phyloP scores from a whole-genome alignment of 2,113 vertebrate species.

The Thunnus maccoyii region DNA sequence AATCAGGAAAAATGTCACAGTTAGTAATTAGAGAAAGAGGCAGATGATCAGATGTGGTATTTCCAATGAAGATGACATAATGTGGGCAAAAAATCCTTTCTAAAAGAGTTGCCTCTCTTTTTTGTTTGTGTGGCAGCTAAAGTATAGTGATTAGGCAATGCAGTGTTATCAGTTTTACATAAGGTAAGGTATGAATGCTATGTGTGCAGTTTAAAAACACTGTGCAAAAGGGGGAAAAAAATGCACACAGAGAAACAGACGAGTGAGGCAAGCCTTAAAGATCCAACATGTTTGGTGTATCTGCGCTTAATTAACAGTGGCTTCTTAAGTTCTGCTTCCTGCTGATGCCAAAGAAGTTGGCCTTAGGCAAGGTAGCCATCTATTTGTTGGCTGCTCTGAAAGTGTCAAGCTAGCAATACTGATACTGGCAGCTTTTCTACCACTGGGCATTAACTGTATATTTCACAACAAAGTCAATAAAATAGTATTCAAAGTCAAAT shows the following conservation, averaged over 20 bases:
- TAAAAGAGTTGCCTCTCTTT: constrained; percentile 8
- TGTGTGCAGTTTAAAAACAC: background rate
- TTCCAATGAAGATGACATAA: constrained; percentile 51
- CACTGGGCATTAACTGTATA: background rate
- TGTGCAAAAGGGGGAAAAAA: background rate
- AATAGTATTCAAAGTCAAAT: background rate
- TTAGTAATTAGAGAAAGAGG: constrained; percentile 57
- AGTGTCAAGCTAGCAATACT: constrained; percentile 29
- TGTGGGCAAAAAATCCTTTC: background rate
- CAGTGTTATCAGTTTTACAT: background rate
- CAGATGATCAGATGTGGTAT: constrained; percentile 64
- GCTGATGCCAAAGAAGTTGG: constrained; percentile 50
- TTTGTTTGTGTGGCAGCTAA: constrained; percentile 45
- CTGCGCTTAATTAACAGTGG: constrained; percentile 51
- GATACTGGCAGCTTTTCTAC: constrained; percentile 30
- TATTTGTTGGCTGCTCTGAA: constrained; percentile 51
- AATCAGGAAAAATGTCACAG: constrained; percentile 67
- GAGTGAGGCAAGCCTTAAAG: constrained; percentile 15
- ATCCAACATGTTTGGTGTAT: constrained; percentile 40
- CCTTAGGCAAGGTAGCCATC: constrained; percentile 50
- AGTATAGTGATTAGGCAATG: constrained; percentile 31
- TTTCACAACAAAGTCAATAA: constrained; percentile 13
- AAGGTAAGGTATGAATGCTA: background rate
- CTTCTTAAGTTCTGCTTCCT: constrained; percentile 47
- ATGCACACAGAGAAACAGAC: background rate